These are phyloP conservation scores for Musca domestica DNA, from an alignment of 1,140 invertebrate species.

Conservation along the genomic window DNA sequence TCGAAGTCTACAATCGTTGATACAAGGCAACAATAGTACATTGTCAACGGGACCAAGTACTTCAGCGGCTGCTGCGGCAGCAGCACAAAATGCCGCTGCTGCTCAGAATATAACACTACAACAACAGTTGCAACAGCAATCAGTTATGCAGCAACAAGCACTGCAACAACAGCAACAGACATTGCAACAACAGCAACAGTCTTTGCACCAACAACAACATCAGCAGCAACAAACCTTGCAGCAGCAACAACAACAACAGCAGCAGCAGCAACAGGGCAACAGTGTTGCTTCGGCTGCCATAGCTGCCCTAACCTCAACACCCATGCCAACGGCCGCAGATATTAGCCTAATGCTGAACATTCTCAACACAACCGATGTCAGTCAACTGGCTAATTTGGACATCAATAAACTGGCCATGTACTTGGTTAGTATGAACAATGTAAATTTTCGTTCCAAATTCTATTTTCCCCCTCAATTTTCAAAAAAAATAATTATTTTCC, in stretches of 20 bases:
- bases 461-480: background rate
- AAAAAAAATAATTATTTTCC: background rate
- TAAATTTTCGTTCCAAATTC: constrained; percentile 30
- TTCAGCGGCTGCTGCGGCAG: constrained; percentile 39
- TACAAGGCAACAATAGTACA: constrained; percentile 25
- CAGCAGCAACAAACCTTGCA: constrained; percentile 26
- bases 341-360: constrained; percentile 52
- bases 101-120: constrained; percentile 25
- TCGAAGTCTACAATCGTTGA: constrained; percentile 27
- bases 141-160: constrained; percentile 24
- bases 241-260: constrained; percentile 27
- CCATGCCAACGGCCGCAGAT: constrained; percentile 52
- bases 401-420: constrained; percentile 72
- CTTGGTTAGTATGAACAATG: constrained; percentile 64
- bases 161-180: constrained; percentile 27
- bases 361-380: constrained; percentile 56
- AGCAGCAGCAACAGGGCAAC: constrained; percentile 29
- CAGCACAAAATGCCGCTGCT: constrained; percentile 33
- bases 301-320: constrained; percentile 33
- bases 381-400: constrained; percentile 61
- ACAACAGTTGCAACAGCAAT: constrained; percentile 30
- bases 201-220: constrained; percentile 28
- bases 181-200: constrained; percentile 28
- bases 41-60: constrained; percentile 37
- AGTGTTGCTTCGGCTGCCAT: constrained; percentile 16